Base-by-base conservation (phyloP, 2,113 vertebrate species). In the Datnioides undecimradiatus region DNA sequence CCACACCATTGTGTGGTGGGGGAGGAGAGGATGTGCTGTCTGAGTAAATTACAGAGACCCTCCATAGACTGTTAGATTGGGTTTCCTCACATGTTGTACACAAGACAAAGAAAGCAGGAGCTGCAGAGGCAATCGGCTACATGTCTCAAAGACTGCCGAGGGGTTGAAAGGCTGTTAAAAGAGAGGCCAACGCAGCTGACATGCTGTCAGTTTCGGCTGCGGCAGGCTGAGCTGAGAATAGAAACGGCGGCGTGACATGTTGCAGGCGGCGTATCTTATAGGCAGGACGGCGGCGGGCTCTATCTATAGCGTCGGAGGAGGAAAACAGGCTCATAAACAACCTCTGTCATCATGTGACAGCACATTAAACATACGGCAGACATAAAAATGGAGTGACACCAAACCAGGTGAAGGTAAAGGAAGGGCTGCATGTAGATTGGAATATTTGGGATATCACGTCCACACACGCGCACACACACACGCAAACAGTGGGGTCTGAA, bases 251-350 rank as follows among this genome's bases (percentile, higher is more conserved):
- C 14, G 16, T 77, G 57, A 79, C 38, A 63, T 62, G 48, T 80
- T 31, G 54, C 5, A 41, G 63, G 46, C 33, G 1, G 33, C 52
- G 23, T 16, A 40, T 73, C 34, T 38, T 49, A 63, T 8, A 52
- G 31, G 27, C 34, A 77, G 48, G 27, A 33, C 14, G 16, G 23
- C 46, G 57, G 13, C 12, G 0, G 25, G n/a, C 29, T 52, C 73
- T 55, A 81, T 76, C 84, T 79, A 43, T 71, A 76, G 73, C 60
- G 64, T 75, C n/a, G 9, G 70, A 49, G 31, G 34, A 76, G 52
- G 40, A 0, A 62, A 64, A 73, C 29, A 19, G 21, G 40, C 63
- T 45, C 68, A 25, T 70, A 48, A 75, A 60, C 51, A 66, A 55
- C 36, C 21, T 31, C 58, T 58, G 48, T 73, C 36, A 45, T 38